These are phyloP conservation scores for Spodoptera picta DNA, from an alignment of 2,888 invertebrate genomes.

Conservation along the genomic window DNA sequence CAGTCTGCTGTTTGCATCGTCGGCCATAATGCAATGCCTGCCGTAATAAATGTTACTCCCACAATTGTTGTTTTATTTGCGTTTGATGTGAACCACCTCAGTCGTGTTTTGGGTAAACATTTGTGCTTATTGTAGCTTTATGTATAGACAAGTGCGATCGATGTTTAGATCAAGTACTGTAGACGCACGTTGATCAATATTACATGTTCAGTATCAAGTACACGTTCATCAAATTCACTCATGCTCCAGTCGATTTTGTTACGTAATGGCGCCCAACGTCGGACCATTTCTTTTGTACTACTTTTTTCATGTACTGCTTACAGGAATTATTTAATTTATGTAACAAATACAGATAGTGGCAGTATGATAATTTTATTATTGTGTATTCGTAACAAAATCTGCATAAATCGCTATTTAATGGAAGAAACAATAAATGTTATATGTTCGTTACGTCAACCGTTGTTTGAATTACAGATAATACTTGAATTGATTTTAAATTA, in stretches of 20 bases:
- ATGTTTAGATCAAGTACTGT: constrained; percentile 59
- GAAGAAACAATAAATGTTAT: too few species aligned
- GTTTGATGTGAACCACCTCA: constrained; percentile 62
- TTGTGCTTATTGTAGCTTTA: constrained; percentile 63
- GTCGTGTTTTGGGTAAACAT: constrained; percentile 45
- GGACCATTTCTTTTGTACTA: constrained; percentile 25
- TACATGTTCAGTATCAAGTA: constrained; percentile 33
- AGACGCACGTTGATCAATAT: constrained; percentile 50
- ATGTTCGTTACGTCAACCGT: too few species aligned
- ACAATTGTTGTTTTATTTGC: constrained; percentile 85
- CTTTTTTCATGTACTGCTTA: background rate
- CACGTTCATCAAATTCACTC: constrained; percentile 45
- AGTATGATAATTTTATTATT: too few species aligned
- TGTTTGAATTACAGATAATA: too few species aligned
- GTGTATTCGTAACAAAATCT: too few species aligned
- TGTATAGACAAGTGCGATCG: constrained; percentile 51
- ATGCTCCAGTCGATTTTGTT: constrained; percentile 45
- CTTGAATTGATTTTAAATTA: too few species aligned
- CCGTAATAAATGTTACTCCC: constrained; percentile 82
- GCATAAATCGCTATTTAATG: too few species aligned
- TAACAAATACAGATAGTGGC: too few species aligned
- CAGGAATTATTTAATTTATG: too few species aligned
- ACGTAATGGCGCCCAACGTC: constrained; percentile 57
- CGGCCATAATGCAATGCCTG: constrained; percentile 68
- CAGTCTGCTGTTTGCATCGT: constrained; percentile 70